A percentile compares a stretch with the other conserved stretches of the same genome.
Evolutionary conservation across 2,888 invertebrate species (phyloP).

Genomic region (Eupithecia exiguata): DNA sequence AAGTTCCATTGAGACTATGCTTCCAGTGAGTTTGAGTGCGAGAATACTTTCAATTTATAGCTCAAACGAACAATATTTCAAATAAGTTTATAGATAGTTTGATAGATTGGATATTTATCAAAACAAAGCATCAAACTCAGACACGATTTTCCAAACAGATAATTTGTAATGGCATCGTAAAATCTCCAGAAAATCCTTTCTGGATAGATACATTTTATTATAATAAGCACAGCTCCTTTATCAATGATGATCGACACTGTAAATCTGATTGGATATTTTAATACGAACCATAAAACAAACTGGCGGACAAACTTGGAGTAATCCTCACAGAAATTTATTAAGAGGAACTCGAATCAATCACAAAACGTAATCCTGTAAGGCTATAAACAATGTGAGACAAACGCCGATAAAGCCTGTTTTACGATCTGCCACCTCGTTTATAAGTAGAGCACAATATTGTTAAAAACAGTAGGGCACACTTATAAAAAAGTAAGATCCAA

Average conservation of each 20-base stretch:
- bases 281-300: conserved; percentile 68
- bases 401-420: conserved; percentile 73
- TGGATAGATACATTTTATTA: conserved; percentile 60
- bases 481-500: not conserved
- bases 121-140: not conserved
- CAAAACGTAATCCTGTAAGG: conserved; percentile 73
- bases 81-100: not conserved
- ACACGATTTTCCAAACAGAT: conserved; percentile 24
- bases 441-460: conserved; percentile 53
- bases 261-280: conserved; percentile 64
- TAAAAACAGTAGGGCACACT: conserved; percentile 7
- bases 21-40: not conserved
- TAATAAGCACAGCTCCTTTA: conserved; percentile 61
- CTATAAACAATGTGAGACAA: conserved; percentile 77
- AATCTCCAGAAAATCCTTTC: conserved; percentile 53
- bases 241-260: conserved; percentile 57
- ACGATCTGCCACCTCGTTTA: conserved; percentile 80
- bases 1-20: not conserved
- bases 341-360: conserved; percentile 78
- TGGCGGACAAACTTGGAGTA: conserved; percentile 61
- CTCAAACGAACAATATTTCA: not conserved
- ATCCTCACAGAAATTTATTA: conserved; percentile 69
- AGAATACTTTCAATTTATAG: not conserved
- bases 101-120: not conserved
- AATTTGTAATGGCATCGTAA: conserved; percentile 45